phyloP scores from a whole-genome alignment of 2,888 invertebrate species.

The Emmelina monodactyla region DNA sequence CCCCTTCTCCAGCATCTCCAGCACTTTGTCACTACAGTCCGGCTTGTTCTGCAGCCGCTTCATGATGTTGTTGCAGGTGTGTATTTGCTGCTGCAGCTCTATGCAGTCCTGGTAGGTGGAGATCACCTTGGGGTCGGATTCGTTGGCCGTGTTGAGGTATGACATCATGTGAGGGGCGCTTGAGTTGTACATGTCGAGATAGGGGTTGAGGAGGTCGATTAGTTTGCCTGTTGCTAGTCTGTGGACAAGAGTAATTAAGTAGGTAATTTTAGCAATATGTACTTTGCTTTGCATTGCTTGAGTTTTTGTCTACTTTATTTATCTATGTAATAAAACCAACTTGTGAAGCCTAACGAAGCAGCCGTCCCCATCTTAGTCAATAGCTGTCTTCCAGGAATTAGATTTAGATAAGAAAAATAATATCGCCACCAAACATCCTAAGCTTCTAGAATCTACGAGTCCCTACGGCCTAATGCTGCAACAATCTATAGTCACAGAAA shows the following conservation, averaged over 20 bases:
- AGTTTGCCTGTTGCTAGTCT: constrained; percentile 87
- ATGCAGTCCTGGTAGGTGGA: constrained; percentile 77
- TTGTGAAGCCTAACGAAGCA: neutral
- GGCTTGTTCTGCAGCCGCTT: constrained; percentile 72
- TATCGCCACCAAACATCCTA: no score
- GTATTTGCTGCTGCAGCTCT: constrained; percentile 87
- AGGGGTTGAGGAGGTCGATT: constrained; percentile 79
- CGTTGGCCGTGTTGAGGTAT: constrained; percentile 74
- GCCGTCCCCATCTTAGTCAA: neutral
- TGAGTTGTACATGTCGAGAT: constrained; percentile 80
- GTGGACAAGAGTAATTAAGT: no score
- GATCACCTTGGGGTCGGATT: constrained; percentile 63
- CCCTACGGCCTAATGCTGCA: no score
- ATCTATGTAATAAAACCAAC: no score
- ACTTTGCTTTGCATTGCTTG: no score
- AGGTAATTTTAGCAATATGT: neutral
- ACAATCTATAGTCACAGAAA: no score
- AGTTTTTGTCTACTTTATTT: no score
- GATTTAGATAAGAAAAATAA: no score
- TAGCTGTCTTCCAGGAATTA: neutral
- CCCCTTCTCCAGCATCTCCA: constrained; percentile 36
- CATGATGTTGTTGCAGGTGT: constrained; percentile 80
- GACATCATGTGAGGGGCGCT: constrained; percentile 86
- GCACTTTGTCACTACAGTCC: constrained; percentile 34
- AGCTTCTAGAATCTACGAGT: no score